Conservation (phyloP, 2,797 vertebrate genomes). For the Aeoliscus strigatus region DNA sequence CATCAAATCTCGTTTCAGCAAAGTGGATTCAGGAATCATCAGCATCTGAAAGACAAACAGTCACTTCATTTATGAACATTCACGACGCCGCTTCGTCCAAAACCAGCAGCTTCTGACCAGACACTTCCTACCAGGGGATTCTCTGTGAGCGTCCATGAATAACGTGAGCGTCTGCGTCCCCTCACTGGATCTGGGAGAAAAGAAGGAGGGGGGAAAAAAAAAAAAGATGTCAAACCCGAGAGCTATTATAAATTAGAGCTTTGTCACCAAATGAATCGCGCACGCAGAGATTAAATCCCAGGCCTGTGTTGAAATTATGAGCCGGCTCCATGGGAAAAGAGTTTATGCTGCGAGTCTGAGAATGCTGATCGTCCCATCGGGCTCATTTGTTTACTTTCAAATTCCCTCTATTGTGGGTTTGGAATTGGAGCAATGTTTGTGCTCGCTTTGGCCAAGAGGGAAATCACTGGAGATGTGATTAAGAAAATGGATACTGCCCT, state of each 20-base stretch:
- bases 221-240: slow-evolving; percentile 28
- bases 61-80: slow-evolving; percentile 42
- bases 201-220: too few species aligned
- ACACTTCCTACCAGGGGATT: too few species aligned
- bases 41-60: slow-evolving; percentile 35
- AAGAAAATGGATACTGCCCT: slow-evolving; percentile 74
- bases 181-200: slow-evolving; percentile 7
- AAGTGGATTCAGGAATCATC: slow-evolving; percentile 14
- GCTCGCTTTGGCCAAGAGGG: slow-evolving; percentile 48
- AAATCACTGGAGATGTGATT: slow-evolving; percentile 51
- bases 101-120: slow-evolving; percentile 19
- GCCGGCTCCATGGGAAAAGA: slow-evolving; percentile 59
- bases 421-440: slow-evolving; percentile 64
- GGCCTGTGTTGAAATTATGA: slow-evolving; percentile 50
- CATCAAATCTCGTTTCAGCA: slow-evolving; percentile 6
- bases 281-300: slow-evolving; percentile 39
- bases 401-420: slow-evolving; percentile 69
- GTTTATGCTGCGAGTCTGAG: slow-evolving; percentile 55
- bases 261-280: slow-evolving; percentile 55
- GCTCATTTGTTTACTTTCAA: slow-evolving; percentile 70
- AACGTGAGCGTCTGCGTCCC: slow-evolving; percentile 21
- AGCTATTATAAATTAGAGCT: slow-evolving; percentile 45
- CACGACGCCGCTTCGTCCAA: slow-evolving; percentile 24
- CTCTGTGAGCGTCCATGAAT: slow-evolving; percentile 35
- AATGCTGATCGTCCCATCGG: slow-evolving; percentile 63